These are phyloP conservation scores for Psylliodes chrysocephalus DNA, from an alignment of 2,888 invertebrate genomes.

Conservation along the genomic window DNA sequence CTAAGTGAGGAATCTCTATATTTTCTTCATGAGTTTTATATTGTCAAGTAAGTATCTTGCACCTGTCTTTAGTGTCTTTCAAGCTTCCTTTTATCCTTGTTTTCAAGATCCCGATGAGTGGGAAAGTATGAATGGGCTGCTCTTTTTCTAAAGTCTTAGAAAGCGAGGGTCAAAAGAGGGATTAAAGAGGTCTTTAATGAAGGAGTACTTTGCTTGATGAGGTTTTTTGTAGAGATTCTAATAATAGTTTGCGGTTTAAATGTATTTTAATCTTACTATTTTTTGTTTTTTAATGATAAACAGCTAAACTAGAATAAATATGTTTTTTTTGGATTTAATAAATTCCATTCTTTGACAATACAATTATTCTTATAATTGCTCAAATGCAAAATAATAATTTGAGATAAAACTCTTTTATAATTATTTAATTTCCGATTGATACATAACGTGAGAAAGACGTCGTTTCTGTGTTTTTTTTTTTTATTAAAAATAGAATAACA, in stretches of 20 bases:
- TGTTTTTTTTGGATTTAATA: too few species aligned
- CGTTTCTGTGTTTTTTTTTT: too few species aligned
- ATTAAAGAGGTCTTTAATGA: conserved; percentile 3
- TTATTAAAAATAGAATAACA: too few species aligned
- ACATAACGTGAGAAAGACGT: too few species aligned
- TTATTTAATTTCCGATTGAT: too few species aligned
- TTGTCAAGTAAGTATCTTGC: conserved; percentile 1
- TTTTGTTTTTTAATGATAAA: too few species aligned
- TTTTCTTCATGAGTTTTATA: not conserved
- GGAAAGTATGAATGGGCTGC: conserved; percentile 6
- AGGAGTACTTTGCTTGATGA: not conserved
- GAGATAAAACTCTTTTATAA: too few species aligned
- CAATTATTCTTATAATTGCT: too few species aligned
- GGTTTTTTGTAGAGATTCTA: not conserved
- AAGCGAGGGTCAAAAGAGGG: not conserved
- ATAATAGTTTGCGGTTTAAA: not conserved
- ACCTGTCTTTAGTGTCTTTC: conserved; percentile 4
- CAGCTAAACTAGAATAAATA: too few species aligned
- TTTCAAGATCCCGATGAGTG: not conserved
- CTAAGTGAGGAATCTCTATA: not conserved
- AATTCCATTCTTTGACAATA: too few species aligned
- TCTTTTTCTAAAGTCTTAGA: not conserved
- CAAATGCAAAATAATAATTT: too few species aligned
- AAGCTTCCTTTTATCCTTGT: not conserved
- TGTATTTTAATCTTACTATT: not conserved